These are phyloP conservation scores for Chorisops tibialis DNA, from an alignment of 2,888 invertebrate species.

Conservation along the genomic window DNA sequence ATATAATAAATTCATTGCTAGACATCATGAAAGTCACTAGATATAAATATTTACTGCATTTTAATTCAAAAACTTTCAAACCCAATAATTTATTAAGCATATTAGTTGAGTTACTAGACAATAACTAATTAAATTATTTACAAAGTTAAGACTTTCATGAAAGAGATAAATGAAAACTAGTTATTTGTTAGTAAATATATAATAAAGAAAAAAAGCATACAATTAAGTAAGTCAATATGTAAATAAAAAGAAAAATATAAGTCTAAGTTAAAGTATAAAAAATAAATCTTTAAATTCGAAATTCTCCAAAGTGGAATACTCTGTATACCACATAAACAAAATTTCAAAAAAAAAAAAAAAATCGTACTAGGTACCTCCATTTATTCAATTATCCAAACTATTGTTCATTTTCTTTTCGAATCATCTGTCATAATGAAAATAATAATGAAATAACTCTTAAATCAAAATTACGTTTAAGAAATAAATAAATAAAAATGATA, in stretches of 20 bases:
- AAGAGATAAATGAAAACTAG: conserved; percentile 15
- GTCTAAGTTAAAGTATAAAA: neutral
- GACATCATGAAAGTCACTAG: neutral
- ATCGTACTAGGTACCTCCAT: neutral
- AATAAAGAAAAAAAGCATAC: conserved; percentile 3
- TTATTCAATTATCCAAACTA: too few relatives aligned
- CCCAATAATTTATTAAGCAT: neutral
- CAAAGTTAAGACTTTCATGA: neutral
- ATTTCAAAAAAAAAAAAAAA: neutral
- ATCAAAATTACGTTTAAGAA: conserved; percentile 11
- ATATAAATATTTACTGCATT: neutral
- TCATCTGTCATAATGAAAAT: too few relatives aligned
- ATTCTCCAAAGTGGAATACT: neutral
- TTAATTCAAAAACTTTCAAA: neutral
- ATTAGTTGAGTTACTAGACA: conserved; percentile 32
- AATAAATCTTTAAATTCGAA: neutral
- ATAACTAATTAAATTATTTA: conserved; percentile 26
- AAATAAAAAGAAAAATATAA: conserved; percentile 8
- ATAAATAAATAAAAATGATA: neutral
- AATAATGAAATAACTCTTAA: neutral
- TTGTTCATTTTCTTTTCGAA: too few relatives aligned
- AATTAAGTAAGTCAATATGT: conserved; percentile 11
- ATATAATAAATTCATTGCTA: neutral
- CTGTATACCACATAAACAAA: neutral
- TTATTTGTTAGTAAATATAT: conserved; percentile 20